These are phyloP conservation scores for Oncorhynchus gorbuscha DNA, from an alignment of 2,113 vertebrate species.

Conservation along the genomic window DNA sequence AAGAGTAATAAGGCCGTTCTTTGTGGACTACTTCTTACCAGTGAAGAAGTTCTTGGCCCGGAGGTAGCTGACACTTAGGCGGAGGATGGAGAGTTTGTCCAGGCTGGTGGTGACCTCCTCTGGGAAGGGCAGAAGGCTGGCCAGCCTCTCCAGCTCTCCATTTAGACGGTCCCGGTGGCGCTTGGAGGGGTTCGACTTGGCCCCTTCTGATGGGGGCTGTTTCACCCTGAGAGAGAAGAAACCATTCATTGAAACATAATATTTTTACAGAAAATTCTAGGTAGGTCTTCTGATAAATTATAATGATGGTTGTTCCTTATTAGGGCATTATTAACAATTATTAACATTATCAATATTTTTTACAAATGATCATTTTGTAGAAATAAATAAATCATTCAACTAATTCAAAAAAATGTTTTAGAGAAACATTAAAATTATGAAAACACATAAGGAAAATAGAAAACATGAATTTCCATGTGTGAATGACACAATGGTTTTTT, in stretches of 20 bases:
- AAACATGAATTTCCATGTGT: background rate
- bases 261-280: no score
- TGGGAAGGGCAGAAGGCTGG: slow-evolving; percentile 74
- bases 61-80: slow-evolving; percentile 79
- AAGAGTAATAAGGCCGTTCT: no score
- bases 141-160: slow-evolving; percentile 76
- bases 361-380: no score
- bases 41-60: slow-evolving; percentile 78
- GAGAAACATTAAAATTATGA: no score
- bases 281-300: no score
- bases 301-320: no score
- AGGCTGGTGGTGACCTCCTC: slow-evolving; percentile 74
- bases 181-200: slow-evolving; percentile 82
- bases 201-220: slow-evolving; percentile 53
- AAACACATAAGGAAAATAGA: background rate
- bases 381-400: no score
- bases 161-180: slow-evolving; percentile 79
- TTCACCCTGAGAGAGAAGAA: slow-evolving; percentile 50
- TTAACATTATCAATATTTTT: no score
- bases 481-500: background rate
- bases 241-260: background rate
- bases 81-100: slow-evolving; percentile 81
- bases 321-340: no score
- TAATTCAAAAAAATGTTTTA: no score
- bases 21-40: slow-evolving; percentile 53